Evolutionary conservation across 2,797 vertebrate genomes (phyloP).

Genomic region (Danio jaintianensis): DNA sequence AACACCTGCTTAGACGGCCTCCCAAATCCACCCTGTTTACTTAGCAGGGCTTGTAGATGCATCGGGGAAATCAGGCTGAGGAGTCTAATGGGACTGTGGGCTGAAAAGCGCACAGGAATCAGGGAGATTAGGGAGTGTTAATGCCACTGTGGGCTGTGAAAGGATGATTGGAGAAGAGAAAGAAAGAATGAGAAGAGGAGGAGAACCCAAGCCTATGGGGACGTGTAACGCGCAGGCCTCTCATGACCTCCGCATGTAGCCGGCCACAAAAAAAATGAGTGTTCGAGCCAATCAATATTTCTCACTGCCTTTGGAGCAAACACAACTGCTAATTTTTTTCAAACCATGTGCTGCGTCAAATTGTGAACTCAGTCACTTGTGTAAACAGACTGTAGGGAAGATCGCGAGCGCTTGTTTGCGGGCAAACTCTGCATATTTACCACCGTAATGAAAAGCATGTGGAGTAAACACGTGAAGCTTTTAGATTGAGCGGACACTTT

Average conservation of each 20-base stretch:
- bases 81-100: slow-evolving; percentile 64
- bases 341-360: slow-evolving; percentile 28
- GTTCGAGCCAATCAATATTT: slow-evolving; percentile 33
- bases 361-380: slow-evolving; percentile 9
- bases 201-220: slow-evolving; percentile 57
- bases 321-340: slow-evolving; percentile 20
- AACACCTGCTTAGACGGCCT: slow-evolving; percentile 67
- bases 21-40: slow-evolving; percentile 65
- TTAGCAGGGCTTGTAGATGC: slow-evolving; percentile 64
- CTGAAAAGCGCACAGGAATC: slow-evolving; percentile 63
- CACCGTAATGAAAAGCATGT: slow-evolving; percentile 22
- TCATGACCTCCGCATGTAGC: slow-evolving; percentile 56
- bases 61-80: slow-evolving; percentile 59
- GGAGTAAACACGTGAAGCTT: slow-evolving; percentile 24
- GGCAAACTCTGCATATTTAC: slow-evolving; percentile 11
- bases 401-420: slow-evolving; percentile 36
- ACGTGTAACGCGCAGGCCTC: slow-evolving; percentile 62
- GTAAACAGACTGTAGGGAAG: slow-evolving; percentile 45
- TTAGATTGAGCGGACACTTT: slow-evolving; percentile 22
- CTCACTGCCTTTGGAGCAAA: slow-evolving; percentile 27
- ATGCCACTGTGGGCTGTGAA: slow-evolving; percentile 64
- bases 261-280: slow-evolving; percentile 14
- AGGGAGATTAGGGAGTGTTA: slow-evolving; percentile 64
- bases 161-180: slow-evolving; percentile 58
- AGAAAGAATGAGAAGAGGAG: slow-evolving; percentile 52